Base-by-base conservation (phyloP, 30 jellyfish, hydroid and myxozoan species). In the Cassiopea xamachana region DNA sequence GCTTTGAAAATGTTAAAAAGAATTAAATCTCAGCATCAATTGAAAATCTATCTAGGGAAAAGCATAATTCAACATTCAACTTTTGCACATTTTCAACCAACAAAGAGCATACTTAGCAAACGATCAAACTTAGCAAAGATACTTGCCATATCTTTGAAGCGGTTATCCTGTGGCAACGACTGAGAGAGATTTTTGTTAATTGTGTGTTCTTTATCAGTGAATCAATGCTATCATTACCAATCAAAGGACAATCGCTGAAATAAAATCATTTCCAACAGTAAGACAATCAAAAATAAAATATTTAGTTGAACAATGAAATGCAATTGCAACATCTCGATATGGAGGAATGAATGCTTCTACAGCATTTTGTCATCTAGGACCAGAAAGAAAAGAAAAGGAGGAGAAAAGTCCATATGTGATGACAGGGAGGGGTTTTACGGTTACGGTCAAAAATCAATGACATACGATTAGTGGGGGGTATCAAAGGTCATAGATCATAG, bases 141-240 rank as follows among this genome's bases (percentile, higher is more conserved):
- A 71, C 80, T 1, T 12, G 27, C 80, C 80, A 71, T 19, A 71
- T 71, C 27, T 71, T 71, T 71, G 80, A 19, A 71, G 80, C 80
- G 4, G 80, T 18, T 71, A 71, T 71, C 7, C 80, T 19, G 55
- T 71, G 50, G 27, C 80, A 71, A 2, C 80, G 80, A 27, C 80
- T 71, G 7, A 71, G 15, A 4, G 80, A 71, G 55, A 71, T 43
- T 71, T 15, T 71, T 19, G n/a, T 17, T 19, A 71, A 16, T 18
- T 43, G 7, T 71, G 80, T 71, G 4, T 19, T 51, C 2, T 12
- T 71, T n/a, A 71, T 43, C 7, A 68, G 7, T 1, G 80, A n/a
- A 19, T 71, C 80, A 43, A 71, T 71, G 6, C n/a, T 71, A 43
- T 16, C 51, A 71, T 71, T 43, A 8, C 80, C 80, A 71, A 71